Conservation (phyloP, 2,888 invertebrate genomes). For the Sturmia bella region DNA sequence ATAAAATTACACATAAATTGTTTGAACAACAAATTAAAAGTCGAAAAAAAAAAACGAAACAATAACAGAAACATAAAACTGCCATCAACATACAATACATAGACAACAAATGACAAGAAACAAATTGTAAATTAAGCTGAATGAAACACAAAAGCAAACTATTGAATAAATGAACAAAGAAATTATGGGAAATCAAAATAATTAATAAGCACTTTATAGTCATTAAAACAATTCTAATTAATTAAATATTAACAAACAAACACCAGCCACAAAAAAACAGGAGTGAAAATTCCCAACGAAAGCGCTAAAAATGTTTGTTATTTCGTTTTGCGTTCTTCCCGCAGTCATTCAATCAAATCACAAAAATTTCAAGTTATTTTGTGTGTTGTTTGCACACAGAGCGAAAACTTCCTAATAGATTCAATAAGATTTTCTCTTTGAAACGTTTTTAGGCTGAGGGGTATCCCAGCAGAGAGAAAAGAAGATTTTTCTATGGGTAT, state of each 20-base stretch:
- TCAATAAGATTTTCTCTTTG: too few relatives aligned
- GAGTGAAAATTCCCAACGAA: conserved; percentile 1
- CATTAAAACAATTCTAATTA: conserved; percentile 47
- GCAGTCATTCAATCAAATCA: neutral
- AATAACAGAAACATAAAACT: conserved; percentile 24
- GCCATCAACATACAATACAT: conserved; percentile 45
- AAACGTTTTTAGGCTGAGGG: too few relatives aligned
- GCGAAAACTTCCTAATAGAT: too few relatives aligned
- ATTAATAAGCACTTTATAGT: conserved; percentile 43
- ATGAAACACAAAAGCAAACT: conserved; percentile 22
- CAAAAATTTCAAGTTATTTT: too few relatives aligned
- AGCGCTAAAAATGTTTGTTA: conserved; percentile 12
- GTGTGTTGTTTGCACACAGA: too few relatives aligned
- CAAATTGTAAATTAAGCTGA: conserved; percentile 53
- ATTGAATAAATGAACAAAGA: conserved; percentile 41
- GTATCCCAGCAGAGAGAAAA: too few relatives aligned
- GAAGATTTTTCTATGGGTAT: too few relatives aligned
- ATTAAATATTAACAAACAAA: conserved; percentile 32
- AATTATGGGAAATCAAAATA: conserved; percentile 57
- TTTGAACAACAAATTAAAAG: neutral
- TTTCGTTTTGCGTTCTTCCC: conserved; percentile 16
- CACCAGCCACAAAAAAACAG: neutral
- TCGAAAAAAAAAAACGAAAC: neutral
- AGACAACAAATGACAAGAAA: conserved; percentile 34
- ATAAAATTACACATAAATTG: conserved; percentile 37